phyloP scores from a whole-genome alignment of 2,113 vertebrate species.

The Amphiprion ocellaris region DNA sequence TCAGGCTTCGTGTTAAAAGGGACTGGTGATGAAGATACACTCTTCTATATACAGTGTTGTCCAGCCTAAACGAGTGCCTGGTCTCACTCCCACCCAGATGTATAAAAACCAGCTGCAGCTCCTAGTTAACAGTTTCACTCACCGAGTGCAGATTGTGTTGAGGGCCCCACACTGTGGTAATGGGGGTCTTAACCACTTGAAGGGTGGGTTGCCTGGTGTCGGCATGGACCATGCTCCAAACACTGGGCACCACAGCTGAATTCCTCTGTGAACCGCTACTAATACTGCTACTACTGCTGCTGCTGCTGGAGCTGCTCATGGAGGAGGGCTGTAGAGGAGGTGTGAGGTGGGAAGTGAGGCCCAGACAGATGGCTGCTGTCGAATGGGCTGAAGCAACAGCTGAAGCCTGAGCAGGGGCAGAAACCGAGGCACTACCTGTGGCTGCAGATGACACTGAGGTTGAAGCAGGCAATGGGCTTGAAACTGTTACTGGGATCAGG shows the following conservation, averaged over 20 bases:
- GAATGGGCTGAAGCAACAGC: background rate
- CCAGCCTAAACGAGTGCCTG: slow-evolving; percentile 23
- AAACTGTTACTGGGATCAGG: slow-evolving; percentile 21
- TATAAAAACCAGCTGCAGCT: background rate
- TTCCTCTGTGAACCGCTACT: slow-evolving; percentile 49
- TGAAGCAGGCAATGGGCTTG: slow-evolving; percentile 1
- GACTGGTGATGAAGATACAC: slow-evolving; percentile 55
- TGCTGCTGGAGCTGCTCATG: slow-evolving; percentile 20
- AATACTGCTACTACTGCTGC: background rate
- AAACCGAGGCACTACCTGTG: background rate
- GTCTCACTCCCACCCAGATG: background rate
- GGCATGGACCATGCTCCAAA: slow-evolving; percentile 80
- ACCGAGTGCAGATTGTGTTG: slow-evolving; percentile 77
- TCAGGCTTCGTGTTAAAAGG: slow-evolving; percentile 16
- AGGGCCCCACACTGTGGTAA: slow-evolving; percentile 76
- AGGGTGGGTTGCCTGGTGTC: slow-evolving; percentile 69
- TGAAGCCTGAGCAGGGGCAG: slow-evolving; percentile 20
- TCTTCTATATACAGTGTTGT: slow-evolving; percentile 61
- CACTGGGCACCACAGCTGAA: slow-evolving; percentile 58
- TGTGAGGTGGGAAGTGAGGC: slow-evolving; percentile 48
- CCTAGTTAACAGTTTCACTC: slow-evolving; percentile 82
- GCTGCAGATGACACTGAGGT: background rate
- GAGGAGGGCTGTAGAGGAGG: slow-evolving; percentile 51
- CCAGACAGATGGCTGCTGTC: background rate
- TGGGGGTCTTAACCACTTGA: slow-evolving; percentile 66